These are phyloP conservation scores for Taphrorychus bicolor DNA, from an alignment of 2,888 invertebrate species.

Conservation along the genomic window DNA sequence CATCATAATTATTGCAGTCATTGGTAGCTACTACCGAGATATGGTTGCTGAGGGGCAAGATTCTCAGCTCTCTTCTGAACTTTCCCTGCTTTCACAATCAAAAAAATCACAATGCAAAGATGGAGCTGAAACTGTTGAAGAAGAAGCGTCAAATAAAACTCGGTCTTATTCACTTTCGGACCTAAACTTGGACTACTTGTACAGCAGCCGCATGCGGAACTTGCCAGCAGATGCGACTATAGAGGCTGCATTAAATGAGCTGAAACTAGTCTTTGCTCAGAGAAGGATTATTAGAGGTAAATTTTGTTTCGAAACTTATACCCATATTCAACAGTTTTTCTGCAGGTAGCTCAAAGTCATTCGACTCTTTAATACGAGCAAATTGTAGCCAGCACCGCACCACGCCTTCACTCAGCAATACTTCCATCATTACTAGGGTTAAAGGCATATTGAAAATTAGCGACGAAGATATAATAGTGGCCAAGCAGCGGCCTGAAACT, in stretches of 20 bases:
- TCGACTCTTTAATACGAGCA: constrained; percentile 7
- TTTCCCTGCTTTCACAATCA: too few species aligned
- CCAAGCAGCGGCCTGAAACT: constrained; percentile 3
- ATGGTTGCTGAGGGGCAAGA: too few species aligned
- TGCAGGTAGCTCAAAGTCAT: constrained; percentile 23
- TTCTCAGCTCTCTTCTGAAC: too few species aligned
- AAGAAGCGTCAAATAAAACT: neutral
- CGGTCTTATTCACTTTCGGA: constrained; percentile 16
- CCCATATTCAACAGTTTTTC: too few species aligned
- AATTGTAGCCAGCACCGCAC: neutral
- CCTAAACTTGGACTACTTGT: constrained; percentile 13
- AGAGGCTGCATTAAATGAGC: too few species aligned
- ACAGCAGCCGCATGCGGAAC: constrained; percentile 1
- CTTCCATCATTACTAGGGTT: constrained; percentile 3
- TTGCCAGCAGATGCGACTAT: constrained; percentile 6
- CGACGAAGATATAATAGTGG: constrained; percentile 18
- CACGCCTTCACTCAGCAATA: neutral
- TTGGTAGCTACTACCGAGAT: constrained; percentile 17
- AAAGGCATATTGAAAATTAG: constrained; percentile 18
- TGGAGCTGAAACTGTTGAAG: neutral
- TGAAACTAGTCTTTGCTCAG: too few species aligned
- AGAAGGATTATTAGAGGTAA: constrained; percentile 22
- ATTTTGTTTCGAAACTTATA: too few species aligned
- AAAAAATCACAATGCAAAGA: too few species aligned
- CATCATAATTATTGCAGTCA: too few species aligned